A percentile compares a stretch with the other conserved stretches of the same genome.
These are phyloP conservation scores for Asteroscopus sphinx DNA, from an alignment of 2,888 invertebrate species.

Conservation along the genomic window DNA sequence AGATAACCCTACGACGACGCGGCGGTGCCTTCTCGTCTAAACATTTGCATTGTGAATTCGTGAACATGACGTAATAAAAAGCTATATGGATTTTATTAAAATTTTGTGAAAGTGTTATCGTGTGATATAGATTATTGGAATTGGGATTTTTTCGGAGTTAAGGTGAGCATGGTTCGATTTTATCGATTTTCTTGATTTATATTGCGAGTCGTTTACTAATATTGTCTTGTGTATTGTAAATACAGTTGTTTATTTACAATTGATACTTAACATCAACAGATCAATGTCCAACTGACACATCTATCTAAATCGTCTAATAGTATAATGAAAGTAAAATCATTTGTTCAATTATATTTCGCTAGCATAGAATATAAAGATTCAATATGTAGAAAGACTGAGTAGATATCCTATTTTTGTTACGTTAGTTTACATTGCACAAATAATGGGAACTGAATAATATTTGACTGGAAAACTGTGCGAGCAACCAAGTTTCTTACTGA, in stretches of 20 bases:
- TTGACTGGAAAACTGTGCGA: neutral
- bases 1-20: conserved; percentile 44
- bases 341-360: neutral
- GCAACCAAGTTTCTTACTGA: neutral
- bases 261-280: neutral
- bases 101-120: conserved; percentile 52
- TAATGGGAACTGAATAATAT: neutral
- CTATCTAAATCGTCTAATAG: neutral
- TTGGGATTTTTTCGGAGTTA: conserved; percentile 41
- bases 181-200: neutral
- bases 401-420: no score
- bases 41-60: conserved; percentile 36
- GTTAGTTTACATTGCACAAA: neutral
- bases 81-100: conserved; percentile 14
- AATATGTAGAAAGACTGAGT: neutral
- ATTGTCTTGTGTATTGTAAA: neutral
- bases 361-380: neutral
- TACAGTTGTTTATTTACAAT: conserved; percentile 28
- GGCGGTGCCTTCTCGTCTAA: conserved; percentile 48
- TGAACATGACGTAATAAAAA: conserved; percentile 49
- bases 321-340: no score
- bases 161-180: conserved; percentile 42
- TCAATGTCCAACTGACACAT: conserved; percentile 1
- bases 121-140: conserved; percentile 34
- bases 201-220: neutral